Base-by-base conservation (phyloP, 1,140 invertebrate genomes). In the Colletes latitarsis region DNA sequence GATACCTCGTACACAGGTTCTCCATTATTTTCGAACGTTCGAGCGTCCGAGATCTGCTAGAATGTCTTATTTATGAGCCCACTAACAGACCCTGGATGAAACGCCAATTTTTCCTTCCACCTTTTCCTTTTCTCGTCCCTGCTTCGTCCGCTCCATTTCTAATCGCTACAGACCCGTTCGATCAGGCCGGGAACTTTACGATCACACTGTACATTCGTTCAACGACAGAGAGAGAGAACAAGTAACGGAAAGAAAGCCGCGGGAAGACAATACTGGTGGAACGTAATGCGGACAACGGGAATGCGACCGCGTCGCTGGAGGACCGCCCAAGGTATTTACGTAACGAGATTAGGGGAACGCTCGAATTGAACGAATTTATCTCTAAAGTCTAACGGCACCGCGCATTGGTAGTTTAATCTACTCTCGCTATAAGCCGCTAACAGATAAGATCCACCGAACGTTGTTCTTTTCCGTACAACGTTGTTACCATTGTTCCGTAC, bases 351-450 rank as follows among this genome's bases (percentile, higher is more conserved):
- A 75, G 19, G 43, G 10, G 30, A 70, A 80, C 17, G 43, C 41
- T 58, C 19, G 58, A 80, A 76, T 79, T 68, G 53, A 19, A 6
- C 10, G 39, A 78, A 85, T 75, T 85, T 73, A 86, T 80, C 71
- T 77, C 49, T 53, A 41, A 75, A 72, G 21, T 70, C 49, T 78
- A 64, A 67, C n/a, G 39, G 46, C n/a, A 43, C 57, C 49, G 68
- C 74, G 53, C 55, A 80, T 74, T 52, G 57, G n/a, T 69, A 53
- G 55, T 69, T 85, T 83, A 80, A 85, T 83, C 64, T 83, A 21
- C 43, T 58, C n/a, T 41, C n/a, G 30, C 43, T 14, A 19, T 60
- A 70, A 80, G 19, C 58, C 58, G 52, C 66, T 21, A 30, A n/a
- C 10, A 43, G 43, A 84, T 77, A 82, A 70, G 73, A 77, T 81